phyloP scores from a whole-genome alignment of 2,113 vertebrate genomes.

The Corythornis madagascariensis region DNA sequence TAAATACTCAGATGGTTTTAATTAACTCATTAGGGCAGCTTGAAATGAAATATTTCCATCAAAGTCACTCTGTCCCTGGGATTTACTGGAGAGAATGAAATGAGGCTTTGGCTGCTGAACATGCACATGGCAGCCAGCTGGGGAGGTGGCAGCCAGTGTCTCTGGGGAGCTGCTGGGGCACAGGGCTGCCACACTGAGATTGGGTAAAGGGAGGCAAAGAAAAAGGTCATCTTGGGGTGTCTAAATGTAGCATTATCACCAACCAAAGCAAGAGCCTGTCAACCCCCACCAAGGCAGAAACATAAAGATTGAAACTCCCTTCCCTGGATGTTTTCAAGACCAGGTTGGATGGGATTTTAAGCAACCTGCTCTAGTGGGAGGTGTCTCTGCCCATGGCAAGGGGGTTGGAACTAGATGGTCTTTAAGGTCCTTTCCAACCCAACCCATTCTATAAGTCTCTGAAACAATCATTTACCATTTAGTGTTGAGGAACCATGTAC shows the following conservation, averaged over 20 bases:
- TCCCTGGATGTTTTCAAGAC: background rate
- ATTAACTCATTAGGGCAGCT: background rate
- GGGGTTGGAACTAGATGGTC: background rate
- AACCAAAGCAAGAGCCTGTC: background rate
- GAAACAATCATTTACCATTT: background rate
- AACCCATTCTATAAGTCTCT: background rate
- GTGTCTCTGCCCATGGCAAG: background rate
- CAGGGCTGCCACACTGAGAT: rapidly evolving
- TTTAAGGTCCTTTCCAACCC: background rate
- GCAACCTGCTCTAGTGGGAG: background rate
- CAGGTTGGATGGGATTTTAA: background rate
- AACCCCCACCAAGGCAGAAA: too few species aligned
- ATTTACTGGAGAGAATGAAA: rapidly evolving
- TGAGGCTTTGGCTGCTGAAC: background rate
- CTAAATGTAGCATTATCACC: rapidly evolving
- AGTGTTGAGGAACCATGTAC: rapidly evolving
- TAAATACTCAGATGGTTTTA: background rate
- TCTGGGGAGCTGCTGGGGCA: too few species aligned
- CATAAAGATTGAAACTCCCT: background rate
- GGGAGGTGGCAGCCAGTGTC: background rate
- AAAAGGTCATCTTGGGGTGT: rapidly evolving
- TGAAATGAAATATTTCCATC: background rate
- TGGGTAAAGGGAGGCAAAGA: background rate
- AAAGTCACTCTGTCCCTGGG: background rate
- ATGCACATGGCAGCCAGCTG: rapidly evolving